Percentiles rank a stretch among this genome's conserved stretches.
These are phyloP conservation scores for Nephrotoma flavescens DNA, from an alignment of 2,888 invertebrate genomes.

Conservation along the genomic window DNA sequence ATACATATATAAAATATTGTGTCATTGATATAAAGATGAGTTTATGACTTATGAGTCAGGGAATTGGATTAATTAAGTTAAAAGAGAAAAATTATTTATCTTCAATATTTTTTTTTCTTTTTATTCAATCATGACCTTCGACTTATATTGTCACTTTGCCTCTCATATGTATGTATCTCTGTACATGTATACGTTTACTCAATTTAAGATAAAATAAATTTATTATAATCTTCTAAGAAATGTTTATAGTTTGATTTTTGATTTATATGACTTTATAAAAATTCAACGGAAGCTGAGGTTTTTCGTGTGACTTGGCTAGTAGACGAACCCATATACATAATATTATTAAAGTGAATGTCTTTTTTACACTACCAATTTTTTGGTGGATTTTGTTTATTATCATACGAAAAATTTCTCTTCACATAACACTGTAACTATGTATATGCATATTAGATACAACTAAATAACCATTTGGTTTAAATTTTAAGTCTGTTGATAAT, in stretches of 20 bases:
- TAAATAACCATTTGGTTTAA: background rate
- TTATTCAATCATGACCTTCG: background rate
- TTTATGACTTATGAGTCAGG: background rate
- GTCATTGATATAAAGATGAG: background rate
- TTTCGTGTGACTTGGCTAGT: background rate
- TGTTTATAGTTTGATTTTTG: background rate
- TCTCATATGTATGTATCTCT: background rate
- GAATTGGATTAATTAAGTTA: background rate
- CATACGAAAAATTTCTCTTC: background rate
- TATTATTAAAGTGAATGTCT: too few species aligned
- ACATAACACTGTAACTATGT: background rate
- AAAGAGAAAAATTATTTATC: background rate
- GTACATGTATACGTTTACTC: background rate
- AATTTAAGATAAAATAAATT: background rate
- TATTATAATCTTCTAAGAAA: background rate
- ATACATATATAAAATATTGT: background rate
- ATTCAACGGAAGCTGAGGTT: background rate
- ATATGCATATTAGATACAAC: background rate
- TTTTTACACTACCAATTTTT: background rate
- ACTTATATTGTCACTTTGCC: background rate
- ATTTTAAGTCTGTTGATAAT: conserved; percentile 4
- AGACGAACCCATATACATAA: background rate
- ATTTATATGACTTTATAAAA: background rate
- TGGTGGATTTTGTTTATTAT: background rate
- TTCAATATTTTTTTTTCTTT: background rate